Base-by-base conservation (phyloP, 2,888 invertebrate genomes). In the Gandaritis pyraliata region DNA sequence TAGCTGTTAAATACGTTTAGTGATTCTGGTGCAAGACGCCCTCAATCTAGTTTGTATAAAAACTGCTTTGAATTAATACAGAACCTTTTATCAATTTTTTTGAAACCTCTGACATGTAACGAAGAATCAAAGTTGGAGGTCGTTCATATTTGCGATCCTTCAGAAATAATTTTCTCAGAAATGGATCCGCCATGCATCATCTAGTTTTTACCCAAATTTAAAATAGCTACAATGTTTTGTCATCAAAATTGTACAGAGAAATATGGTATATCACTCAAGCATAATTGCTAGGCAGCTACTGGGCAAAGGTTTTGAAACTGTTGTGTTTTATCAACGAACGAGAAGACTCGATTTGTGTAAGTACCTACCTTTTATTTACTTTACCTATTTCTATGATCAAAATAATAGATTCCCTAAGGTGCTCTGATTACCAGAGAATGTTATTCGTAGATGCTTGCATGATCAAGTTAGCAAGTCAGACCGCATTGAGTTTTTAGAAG, bases 211-310 rank as follows among this genome's bases (percentile, higher is more conserved):
- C 60, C 29, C 47, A 66, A 62, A 67, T 64, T 43, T 10, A 46
- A 63, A 65, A 49, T 30, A 57, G 54, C 30, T 66, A 69, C 58
- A 67, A 71, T 72, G 69, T 60, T 72, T 67, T 64, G 61, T 61
- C 61, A 56, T 69, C 68, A 66, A 75, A 76, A 73, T 72, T 72
- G 66, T 71, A 61, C 57, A 71, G 64, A 69, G 74, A 83, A 88
- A 85, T 82, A 88, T 89, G 89, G 82, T 77, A 84, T 75, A 79
- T 71, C 76, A 77, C 76, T 68, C 76, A 83, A 83, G 82, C 72
- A 72, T 64, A 53, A 63, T 78, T 56, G 65, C 78, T 61, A 80
- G 76, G 70, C 76, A 80, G 60, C 68, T 81, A 49, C 64, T 78
- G 54, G 69, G 64, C 60, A 80, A 61, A 66, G 57, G 72, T 43